A percentile compares a stretch with the other conserved stretches of the same genome.
Evolutionary conservation across 2,113 vertebrate species (phyloP).

Genomic region (Hippocampus guttulatus): DNA sequence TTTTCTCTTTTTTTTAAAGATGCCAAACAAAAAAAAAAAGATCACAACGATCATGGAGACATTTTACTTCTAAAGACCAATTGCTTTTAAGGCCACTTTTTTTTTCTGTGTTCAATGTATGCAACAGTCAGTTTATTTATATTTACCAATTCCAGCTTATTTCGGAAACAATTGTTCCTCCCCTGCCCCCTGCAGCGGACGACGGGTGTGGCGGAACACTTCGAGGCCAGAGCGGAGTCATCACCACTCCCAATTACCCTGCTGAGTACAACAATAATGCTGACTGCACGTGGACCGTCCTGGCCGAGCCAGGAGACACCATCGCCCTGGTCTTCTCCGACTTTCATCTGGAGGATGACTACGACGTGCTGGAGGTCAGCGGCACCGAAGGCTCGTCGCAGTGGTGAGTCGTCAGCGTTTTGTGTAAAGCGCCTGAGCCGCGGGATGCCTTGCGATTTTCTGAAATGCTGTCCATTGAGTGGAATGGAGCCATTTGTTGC

Average conservation of each 20-base stretch:
- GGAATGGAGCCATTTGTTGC: neutral
- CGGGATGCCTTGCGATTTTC: neutral
- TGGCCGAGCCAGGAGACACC: conserved; percentile 95
- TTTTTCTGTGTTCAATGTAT: too few species aligned
- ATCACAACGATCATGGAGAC: too few species aligned
- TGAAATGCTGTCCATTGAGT: neutral
- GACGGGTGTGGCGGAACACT: conserved; percentile 94
- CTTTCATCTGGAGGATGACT: conserved; percentile 96
- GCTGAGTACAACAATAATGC: conserved; percentile 92
- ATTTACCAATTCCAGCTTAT: neutral
- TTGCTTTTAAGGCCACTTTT: too few species aligned
- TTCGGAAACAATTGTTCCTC: neutral
- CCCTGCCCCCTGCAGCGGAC: conserved; percentile 74
- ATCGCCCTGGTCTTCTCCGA: conserved; percentile 95
- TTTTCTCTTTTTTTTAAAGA: neutral
- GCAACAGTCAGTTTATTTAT: neutral
- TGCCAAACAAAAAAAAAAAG: neutral
- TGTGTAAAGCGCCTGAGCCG: neutral
- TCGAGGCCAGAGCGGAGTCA: conserved; percentile 92
- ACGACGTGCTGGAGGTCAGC: conserved; percentile 92
- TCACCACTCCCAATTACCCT: conserved; percentile 93
- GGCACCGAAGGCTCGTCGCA: conserved; percentile 93
- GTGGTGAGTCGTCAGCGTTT: conserved; percentile 77
- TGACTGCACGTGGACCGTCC: conserved; percentile 97
- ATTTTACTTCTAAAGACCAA: too few species aligned